Evolutionary conservation across 2,888 invertebrate genomes (phyloP), one percentile per base, ranked within the genome.

Genomic region (Clepsis dumicolana): DNA sequence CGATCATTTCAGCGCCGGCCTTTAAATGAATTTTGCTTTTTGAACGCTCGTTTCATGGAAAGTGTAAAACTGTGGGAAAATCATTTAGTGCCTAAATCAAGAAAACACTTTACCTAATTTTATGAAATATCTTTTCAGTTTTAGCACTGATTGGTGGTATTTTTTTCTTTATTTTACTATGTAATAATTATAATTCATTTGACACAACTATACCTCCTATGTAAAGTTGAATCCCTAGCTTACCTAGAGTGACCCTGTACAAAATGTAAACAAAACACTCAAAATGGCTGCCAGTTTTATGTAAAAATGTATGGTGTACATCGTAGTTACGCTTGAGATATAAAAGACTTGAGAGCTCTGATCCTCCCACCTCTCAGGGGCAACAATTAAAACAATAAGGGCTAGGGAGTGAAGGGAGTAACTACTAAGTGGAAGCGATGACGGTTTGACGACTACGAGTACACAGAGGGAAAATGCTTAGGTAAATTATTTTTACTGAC

Each of bases 341-440:
- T 84, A 87, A 89, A 86, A 88, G 87, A 86, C 83, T 85, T 67
- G 82, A 85, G 84, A 83, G 85, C 81, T 82, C 76, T 84, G 91
- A 86, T 86, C 90, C 91, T 87, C 91, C 91, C 89, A 91, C 89
- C 91, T 87, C 90, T 90, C 86, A 89, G 81, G 74, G 79, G 86
- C 87, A 85, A 91, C 92, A 93, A 92, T 93, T 93, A 93, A 92
- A 90, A 87, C 87, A 85, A 80, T 84, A 83, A 89, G 88, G 84
- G 84, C 78, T 74, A 80, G 84, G 84, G 83, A 78, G 79, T 73
- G 81, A 70, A 83, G 82, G 84, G 86, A 82, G 87, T 81, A 87
- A 87, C 88, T 89, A 90, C 90, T 90, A 81, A 93, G 92, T 91
- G 89, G 87, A 87, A 85, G 80, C 83, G 79, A 89, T 87, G 86